Conservation (phyloP, 2,888 invertebrate species). For the Lasioglossum pauxillum region DNA sequence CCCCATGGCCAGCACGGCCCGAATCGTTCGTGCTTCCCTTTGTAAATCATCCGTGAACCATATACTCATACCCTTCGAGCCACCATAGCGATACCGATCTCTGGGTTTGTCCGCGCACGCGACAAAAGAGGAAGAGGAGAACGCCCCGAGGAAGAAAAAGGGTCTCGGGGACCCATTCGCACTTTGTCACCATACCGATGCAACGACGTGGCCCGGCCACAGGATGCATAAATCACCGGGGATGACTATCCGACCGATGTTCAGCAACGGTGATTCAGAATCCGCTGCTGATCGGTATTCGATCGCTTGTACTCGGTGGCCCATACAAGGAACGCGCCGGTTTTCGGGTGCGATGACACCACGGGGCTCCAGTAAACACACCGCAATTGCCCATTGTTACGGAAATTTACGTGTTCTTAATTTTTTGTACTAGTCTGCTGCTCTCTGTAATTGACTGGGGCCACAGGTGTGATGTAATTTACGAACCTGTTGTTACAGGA, state of each 20-base stretch:
- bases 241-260: slow-evolving; percentile 26
- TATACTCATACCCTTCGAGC: slow-evolving; percentile 36
- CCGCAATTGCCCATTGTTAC: not conserved
- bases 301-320: not conserved
- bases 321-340: not conserved
- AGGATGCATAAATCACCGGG: slow-evolving; percentile 52
- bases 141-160: slow-evolving; percentile 9
- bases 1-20: slow-evolving; percentile 67
- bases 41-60: slow-evolving; percentile 53
- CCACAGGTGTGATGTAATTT: no score
- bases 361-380: not conserved
- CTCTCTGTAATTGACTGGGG: not conserved
- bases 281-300: not conserved
- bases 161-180: slow-evolving; percentile 4
- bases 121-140: not conserved
- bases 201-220: slow-evolving; percentile 45
- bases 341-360: slow-evolving; percentile 9
- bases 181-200: slow-evolving; percentile 44
- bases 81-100: not conserved
- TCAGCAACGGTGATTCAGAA: slow-evolving; percentile 23
- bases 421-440: not conserved
- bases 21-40: slow-evolving; percentile 53
- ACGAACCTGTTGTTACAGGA: no score
- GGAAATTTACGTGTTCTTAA: not conserved
- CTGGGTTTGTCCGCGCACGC: slow-evolving; percentile 5